Percentiles rank a stretch among this genome's conserved stretches.
These are phyloP conservation scores for Dolomedes plantarius DNA, from an alignment of 2,888 invertebrate species.

Conservation along the genomic window DNA sequence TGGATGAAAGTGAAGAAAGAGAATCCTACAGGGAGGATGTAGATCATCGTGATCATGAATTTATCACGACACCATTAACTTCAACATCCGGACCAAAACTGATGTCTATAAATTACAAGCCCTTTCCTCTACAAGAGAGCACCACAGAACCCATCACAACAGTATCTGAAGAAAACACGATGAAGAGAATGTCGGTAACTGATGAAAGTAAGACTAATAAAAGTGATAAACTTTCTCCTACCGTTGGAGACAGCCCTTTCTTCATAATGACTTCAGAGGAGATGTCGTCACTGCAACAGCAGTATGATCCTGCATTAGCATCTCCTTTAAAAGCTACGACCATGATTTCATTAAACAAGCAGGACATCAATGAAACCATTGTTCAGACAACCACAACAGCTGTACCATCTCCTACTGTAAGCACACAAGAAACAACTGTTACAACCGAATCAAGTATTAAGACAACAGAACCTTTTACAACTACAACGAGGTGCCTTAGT, in stretches of 20 bases:
- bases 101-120: background rate
- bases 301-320: constrained; percentile 52
- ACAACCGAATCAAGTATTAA: constrained; percentile 3
- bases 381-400: constrained; percentile 10
- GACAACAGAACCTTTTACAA: constrained; percentile 28
- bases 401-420: constrained; percentile 8
- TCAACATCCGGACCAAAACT: background rate
- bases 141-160: constrained; percentile 11
- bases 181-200: background rate
- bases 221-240: constrained; percentile 10
- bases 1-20: constrained; percentile 29
- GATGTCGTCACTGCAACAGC: constrained; percentile 60
- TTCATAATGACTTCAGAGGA: constrained; percentile 57
- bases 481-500: constrained; percentile 56
- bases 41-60: constrained; percentile 45
- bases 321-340: constrained; percentile 36
- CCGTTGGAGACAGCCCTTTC: constrained; percentile 48
- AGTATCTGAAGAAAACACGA: background rate
- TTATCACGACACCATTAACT: constrained; percentile 24
- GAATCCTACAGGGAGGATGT: constrained; percentile 20
- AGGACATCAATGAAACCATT: background rate
- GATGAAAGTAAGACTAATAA: constrained; percentile 12
- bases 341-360: background rate
- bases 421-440: background rate
- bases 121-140: constrained; percentile 27